phyloP scores from a whole-genome alignment of 2,888 invertebrate species.

The Hyposoter dolosus region DNA sequence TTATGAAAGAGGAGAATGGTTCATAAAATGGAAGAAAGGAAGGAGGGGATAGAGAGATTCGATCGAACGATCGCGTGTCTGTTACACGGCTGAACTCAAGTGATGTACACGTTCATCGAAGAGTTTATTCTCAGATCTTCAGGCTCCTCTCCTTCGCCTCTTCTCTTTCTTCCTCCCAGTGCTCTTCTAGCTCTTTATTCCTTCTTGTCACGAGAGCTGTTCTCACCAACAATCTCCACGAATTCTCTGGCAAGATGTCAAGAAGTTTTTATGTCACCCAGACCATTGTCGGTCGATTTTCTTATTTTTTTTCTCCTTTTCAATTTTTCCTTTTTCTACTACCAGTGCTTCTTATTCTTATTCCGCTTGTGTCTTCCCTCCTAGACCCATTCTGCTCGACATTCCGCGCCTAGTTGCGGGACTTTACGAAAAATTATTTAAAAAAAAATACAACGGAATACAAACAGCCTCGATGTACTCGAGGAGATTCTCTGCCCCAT shows the following conservation, averaged over 20 bases:
- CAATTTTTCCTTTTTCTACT: constrained; percentile 4
- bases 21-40: constrained; percentile 8
- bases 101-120: constrained; percentile 42
- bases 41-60: constrained; percentile 38
- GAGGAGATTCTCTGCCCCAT: background rate
- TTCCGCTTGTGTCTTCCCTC: constrained; percentile 7
- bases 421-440: background rate
- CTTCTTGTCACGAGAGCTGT: constrained; percentile 44
- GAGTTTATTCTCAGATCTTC: constrained; percentile 67
- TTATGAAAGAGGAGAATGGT: constrained; percentile 4
- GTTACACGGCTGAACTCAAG: constrained; percentile 17
- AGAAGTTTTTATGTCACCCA: constrained; percentile 65
- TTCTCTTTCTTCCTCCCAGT: constrained; percentile 5
- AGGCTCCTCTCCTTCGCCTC: background rate
- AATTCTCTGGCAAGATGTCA: constrained; percentile 66
- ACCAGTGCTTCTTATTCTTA: constrained; percentile 1
- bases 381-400: constrained; percentile 18
- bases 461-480: background rate
- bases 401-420: constrained; percentile 11
- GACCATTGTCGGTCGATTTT: constrained; percentile 52
- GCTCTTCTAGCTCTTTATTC: constrained; percentile 35
- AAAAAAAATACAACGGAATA: background rate
- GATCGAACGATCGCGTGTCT: constrained; percentile 51
- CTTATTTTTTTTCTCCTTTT: constrained; percentile 6
- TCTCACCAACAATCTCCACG: constrained; percentile 66